Evolutionary conservation across 2,113 vertebrate species (phyloP).

Genomic region (Sinocyclocheilus rhinocerous): DNA sequence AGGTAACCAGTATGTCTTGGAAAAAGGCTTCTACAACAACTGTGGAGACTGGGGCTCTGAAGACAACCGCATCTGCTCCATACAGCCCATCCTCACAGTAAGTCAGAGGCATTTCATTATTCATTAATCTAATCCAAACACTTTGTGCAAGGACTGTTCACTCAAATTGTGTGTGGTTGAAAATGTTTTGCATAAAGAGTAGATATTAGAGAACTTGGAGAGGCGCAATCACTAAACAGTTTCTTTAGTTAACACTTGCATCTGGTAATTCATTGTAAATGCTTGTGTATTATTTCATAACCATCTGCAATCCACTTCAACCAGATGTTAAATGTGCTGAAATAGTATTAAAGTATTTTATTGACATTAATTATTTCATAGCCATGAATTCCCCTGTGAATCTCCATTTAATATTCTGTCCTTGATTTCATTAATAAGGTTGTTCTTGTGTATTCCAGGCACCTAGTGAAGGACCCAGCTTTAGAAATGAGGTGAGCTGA

Average conservation of each 20-base stretch:
- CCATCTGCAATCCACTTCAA: background rate
- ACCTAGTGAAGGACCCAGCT: slow-evolving; percentile 43
- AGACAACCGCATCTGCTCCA: slow-evolving; percentile 80
- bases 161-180: background rate
- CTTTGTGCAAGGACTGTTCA: background rate
- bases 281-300: background rate
- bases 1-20: slow-evolving; percentile 88
- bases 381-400: no score
- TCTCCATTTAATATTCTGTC: background rate
- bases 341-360: background rate
- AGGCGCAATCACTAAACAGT: background rate
- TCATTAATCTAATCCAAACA: background rate
- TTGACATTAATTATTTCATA: background rate
- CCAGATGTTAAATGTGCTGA: background rate
- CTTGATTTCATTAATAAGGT: background rate
- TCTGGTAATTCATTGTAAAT: background rate
- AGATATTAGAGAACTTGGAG: background rate
- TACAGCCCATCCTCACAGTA: slow-evolving; percentile 89
- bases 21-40: slow-evolving; percentile 92
- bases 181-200: background rate
- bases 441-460: slow-evolving; percentile 64
- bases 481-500: slow-evolving; percentile 65
- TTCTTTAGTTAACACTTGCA: background rate
- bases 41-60: slow-evolving; percentile 89
- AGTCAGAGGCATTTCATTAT: background rate